Conservation (phyloP, 92 coral and sea anemone species). For the Phenganax subtilis region DNA sequence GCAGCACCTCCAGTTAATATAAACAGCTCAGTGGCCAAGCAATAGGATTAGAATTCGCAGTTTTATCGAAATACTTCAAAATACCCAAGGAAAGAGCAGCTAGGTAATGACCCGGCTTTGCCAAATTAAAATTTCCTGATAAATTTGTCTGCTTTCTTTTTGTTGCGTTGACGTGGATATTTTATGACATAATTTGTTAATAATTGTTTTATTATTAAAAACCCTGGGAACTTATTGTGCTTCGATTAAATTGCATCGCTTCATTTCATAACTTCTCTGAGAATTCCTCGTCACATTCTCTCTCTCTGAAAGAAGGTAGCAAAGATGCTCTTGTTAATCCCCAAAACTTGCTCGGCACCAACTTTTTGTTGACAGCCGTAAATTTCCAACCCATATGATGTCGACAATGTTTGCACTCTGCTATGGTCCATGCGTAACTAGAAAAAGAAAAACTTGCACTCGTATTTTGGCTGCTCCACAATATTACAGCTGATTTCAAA, state of each 20-base stretch:
- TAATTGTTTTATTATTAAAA: not conserved
- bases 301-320: slow-evolving; percentile 70
- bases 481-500: too few species aligned
- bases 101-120: too few species aligned
- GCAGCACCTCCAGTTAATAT: too few species aligned
- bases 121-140: too few species aligned
- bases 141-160: too few species aligned
- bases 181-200: too few species aligned
- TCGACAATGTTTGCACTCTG: slow-evolving; percentile 85
- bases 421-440: slow-evolving; percentile 98
- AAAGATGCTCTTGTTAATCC: slow-evolving; percentile 90
- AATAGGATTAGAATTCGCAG: too few species aligned
- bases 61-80: too few species aligned
- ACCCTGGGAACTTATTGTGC: not conserved
- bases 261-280: too few species aligned
- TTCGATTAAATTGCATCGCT: not conserved
- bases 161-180: too few species aligned
- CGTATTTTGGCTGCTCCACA: not conserved
- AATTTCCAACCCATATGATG: slow-evolving; percentile 95
- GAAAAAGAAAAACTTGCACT: not conserved
- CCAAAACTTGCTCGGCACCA: slow-evolving; percentile 90
- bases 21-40: too few species aligned
- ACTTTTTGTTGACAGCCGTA: slow-evolving; percentile 81
- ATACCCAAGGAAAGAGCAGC: too few species aligned
- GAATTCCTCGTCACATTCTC: slow-evolving; percentile 36